Evolutionary conservation across 92 coral and sea anemone species (phyloP).

Genomic region (Parazoanthus darwini): DNA sequence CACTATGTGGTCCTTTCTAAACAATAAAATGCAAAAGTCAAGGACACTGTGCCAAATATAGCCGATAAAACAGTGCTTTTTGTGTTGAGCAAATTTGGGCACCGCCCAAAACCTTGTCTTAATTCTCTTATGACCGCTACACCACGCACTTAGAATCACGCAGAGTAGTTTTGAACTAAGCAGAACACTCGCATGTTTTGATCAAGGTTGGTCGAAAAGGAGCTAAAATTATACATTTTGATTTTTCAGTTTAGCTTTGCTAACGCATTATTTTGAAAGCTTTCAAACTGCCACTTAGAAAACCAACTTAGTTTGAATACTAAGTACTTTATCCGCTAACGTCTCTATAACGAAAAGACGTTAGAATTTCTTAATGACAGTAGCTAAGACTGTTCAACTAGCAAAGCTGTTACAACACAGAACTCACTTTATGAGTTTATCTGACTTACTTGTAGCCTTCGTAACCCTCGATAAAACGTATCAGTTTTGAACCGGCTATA

Average conservation of each 20-base stretch:
- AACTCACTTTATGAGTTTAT: no score
- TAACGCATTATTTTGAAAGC: no score
- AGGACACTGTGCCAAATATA: conserved; percentile 2
- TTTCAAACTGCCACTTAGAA: neutral
- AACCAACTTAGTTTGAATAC: no score
- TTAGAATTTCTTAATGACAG: no score
- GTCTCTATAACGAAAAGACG: neutral
- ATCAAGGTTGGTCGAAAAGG: neutral
- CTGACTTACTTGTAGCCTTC: no score
- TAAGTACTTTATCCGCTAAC: no score
- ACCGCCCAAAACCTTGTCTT: neutral
- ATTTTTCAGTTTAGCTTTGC: neutral
- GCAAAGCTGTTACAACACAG: no score
- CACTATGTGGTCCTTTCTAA: neutral
- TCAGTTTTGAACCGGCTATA: neutral
- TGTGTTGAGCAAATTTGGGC: conserved; percentile 2
- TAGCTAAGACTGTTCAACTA: no score
- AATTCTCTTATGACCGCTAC: neutral
- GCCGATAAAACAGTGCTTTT: neutral
- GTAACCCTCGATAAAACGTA: neutral
- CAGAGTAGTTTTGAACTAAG: neutral
- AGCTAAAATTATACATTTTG: neutral
- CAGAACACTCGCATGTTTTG: neutral
- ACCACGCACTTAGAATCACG: neutral
- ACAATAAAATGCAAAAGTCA: neutral